A percentile compares a stretch with the other conserved stretches of the same genome.
Conservation (phyloP, 2,797 vertebrate species). For the Salmo trutta region DNA sequence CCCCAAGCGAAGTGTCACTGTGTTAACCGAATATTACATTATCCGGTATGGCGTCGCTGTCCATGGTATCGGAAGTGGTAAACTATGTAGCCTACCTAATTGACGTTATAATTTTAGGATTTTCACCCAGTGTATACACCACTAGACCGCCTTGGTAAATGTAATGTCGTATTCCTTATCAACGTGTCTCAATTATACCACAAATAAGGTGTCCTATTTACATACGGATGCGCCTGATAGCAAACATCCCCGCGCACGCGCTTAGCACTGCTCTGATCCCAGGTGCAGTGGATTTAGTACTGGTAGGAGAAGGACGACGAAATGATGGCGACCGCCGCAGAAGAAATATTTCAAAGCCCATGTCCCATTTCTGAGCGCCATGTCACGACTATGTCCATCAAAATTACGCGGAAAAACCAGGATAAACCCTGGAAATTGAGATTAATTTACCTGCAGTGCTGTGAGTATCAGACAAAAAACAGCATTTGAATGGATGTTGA, state of each 20-base stretch:
- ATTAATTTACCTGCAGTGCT: constrained; percentile 75
- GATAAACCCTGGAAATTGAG: constrained; percentile 68
- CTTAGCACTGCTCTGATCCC: constrained; percentile 3
- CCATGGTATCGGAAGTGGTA: not conserved
- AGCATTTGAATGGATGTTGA: constrained; percentile 5
- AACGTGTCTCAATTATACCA: not conserved
- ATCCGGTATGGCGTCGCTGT: not conserved
- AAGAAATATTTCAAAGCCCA: constrained; percentile 56
- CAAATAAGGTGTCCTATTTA: not conserved
- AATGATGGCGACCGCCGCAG: constrained; percentile 71
- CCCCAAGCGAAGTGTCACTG: not conserved
- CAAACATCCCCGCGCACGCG: constrained; percentile 21
- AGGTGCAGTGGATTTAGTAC: not conserved
- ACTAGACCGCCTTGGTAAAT: not conserved
- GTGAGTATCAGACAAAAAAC: constrained; percentile 63
- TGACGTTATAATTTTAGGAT: not conserved
- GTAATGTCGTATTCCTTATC: not conserved
- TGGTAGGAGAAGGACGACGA: not conserved
- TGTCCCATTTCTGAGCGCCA: constrained; percentile 49
- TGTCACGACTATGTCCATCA: constrained; percentile 60
- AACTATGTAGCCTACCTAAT: not conserved
- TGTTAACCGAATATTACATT: not conserved
- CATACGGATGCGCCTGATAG: not conserved
- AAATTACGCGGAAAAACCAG: constrained; percentile 62
- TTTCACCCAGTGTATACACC: not conserved